Evolutionary conservation across 92 coral and sea anemone genomes (phyloP), one percentile per base, ranked within the genome.

Genomic region (Epizoanthus stellaris): DNA sequence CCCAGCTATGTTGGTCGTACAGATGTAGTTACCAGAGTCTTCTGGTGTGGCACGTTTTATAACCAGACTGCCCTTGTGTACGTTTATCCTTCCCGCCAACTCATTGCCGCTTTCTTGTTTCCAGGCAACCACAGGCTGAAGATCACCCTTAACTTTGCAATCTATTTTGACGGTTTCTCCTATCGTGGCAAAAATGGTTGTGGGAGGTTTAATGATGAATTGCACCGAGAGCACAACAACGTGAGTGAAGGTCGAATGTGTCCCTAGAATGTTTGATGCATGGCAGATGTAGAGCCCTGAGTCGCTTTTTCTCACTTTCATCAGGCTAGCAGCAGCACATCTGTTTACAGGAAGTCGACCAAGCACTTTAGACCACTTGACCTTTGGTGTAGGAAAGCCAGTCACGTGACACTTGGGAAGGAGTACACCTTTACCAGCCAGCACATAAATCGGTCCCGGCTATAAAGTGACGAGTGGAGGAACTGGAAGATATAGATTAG

Each of bases 321-420:
- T 0, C 66, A 82, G 42, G 7, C 65, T 82, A n/a, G n/a, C 52
- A 3, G 40, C 25, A 12, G 25, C 36, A 6, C 17, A 49, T 10
- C 88, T 70, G 12, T 62, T 25, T 13, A 16, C 38, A 15, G 88
- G 76, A 40, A 75, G 12, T 14, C 40, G 75, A 6, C 80, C 80
- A 34, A 73, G 42, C 0, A 85, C 16, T 76, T 86, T 86, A 9
- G 75, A 59, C 89, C 89, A 86, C n/a, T 68, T 80, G 20, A 86
- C 74, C 12, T 86, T 80, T 57, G 89, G 89, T 58, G 17, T 71
- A 23, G 89, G 89, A 57, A 56, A 53, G 16, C 89, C 89, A 3
- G 80, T 77, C 80, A 80, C 89, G 66, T 80, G 49, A 80, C 89
- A 86, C 36, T 30, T 30, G 36, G 36, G 36, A 30, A 30, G 36